phyloP scores from a whole-genome alignment of 2,888 invertebrate species.

The Oscheius sp. region DNA sequence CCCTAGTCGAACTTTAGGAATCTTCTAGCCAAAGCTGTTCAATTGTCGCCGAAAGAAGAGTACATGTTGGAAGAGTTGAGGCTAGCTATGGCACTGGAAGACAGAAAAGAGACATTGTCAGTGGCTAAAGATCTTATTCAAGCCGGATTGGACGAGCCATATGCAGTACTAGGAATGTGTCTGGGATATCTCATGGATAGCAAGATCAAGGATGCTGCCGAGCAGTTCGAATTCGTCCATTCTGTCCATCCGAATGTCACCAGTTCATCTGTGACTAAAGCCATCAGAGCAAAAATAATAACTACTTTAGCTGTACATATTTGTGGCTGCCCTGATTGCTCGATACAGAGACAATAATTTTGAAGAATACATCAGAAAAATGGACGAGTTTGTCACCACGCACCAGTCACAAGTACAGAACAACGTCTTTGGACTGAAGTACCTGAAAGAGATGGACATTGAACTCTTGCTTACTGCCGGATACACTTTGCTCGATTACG shows the following conservation, averaged over 20 bases:
- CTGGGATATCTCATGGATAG: conserved; percentile 58
- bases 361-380: conserved; percentile 45
- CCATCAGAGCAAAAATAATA: background rate
- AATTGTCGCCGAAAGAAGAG: conserved; percentile 47
- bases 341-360: conserved; percentile 49
- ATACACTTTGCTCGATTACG: conserved; percentile 57
- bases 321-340: conserved; percentile 45
- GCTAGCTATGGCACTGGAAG: conserved; percentile 46
- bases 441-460: conserved; percentile 41
- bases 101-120: conserved; percentile 42
- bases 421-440: conserved; percentile 44
- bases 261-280: conserved; percentile 63
- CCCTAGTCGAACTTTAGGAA: conserved; percentile 45
- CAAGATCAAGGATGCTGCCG: conserved; percentile 79
- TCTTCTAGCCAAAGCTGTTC: conserved; percentile 56
- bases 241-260: conserved; percentile 80
- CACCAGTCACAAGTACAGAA: conserved; percentile 23
- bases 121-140: conserved; percentile 46
- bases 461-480: conserved; percentile 46
- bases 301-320: conserved; percentile 44
- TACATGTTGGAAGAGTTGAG: conserved; percentile 51
- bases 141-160: conserved; percentile 46
- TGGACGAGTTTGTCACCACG: conserved; percentile 32
- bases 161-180: conserved; percentile 52
- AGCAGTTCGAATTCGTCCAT: conserved; percentile 87